These are phyloP conservation scores for Ispidina lecontei DNA, from an alignment of 2,797 vertebrate genomes.

Conservation along the genomic window DNA sequence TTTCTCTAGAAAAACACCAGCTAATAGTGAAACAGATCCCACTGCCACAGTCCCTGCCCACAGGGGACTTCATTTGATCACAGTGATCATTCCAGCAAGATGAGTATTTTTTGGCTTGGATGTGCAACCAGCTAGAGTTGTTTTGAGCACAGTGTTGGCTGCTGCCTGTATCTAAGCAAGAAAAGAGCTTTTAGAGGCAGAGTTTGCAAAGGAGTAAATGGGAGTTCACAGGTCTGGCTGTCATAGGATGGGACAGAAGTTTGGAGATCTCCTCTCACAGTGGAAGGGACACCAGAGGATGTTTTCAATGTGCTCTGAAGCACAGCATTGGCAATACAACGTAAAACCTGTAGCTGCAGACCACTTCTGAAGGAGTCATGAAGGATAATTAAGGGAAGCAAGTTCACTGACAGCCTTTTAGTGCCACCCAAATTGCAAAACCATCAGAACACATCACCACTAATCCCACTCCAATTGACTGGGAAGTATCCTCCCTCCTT, in stretches of 20 bases:
- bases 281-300: rapidly evolving
- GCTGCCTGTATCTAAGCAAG: not conserved
- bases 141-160: not conserved
- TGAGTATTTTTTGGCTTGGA: not conserved
- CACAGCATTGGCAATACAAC: not conserved
- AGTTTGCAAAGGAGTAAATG: not conserved
- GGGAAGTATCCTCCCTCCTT: not conserved
- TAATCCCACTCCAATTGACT: not conserved
- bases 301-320: not conserved
- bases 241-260: not conserved
- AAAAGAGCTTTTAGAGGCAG: not conserved
- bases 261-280: not conserved
- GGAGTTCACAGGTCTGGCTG: not conserved
- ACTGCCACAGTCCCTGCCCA: not conserved
- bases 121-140: not conserved
- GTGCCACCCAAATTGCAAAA: not conserved
- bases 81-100: not conserved
- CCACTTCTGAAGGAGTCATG: not conserved
- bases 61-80: not conserved
- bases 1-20: not conserved
- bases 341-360: not conserved
- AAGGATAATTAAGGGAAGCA: not conserved
- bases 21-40: not conserved
- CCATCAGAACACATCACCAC: not conserved
- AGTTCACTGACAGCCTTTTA: not conserved